Evolutionary conservation across 2,888 invertebrate genomes (phyloP).

Genomic region (Augiades crinisus): DNA sequence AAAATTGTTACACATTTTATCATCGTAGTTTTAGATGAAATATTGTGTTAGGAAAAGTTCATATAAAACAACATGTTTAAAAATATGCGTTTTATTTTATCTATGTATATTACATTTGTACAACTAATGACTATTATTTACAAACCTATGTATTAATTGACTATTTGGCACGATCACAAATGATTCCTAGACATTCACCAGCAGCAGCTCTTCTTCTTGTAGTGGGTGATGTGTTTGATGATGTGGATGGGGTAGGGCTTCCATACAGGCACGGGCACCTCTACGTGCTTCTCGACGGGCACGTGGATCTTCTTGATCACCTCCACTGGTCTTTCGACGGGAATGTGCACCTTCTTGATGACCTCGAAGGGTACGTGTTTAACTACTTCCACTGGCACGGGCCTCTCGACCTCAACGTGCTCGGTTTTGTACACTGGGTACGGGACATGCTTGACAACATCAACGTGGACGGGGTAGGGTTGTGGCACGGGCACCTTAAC

Average conservation of each 20-base stretch:
- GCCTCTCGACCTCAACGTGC: constrained; percentile 68
- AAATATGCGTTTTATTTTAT: constrained; percentile 43
- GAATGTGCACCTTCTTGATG: constrained; percentile 65
- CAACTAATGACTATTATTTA: constrained; percentile 77
- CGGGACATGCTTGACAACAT: constrained; percentile 69
- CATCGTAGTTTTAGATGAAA: too few species aligned
- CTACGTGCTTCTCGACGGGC: constrained; percentile 67
- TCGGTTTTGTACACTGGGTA: constrained; percentile 72
- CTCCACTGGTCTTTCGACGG: constrained; percentile 69
- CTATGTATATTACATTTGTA: constrained; percentile 43
- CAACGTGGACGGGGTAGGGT: constrained; percentile 71
- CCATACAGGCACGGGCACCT: constrained; percentile 71
- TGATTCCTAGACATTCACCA: constrained; percentile 52
- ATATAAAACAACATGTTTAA: constrained; percentile 33
- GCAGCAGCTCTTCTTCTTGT: constrained; percentile 73
- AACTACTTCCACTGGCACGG: constrained; percentile 66
- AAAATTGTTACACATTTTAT: too few species aligned
- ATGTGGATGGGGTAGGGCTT: constrained; percentile 74
- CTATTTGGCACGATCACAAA: constrained; percentile 74
- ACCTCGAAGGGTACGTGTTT: constrained; percentile 68
- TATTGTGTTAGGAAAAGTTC: too few species aligned
- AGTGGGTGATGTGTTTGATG: constrained; percentile 75
- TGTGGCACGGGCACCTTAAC: constrained; percentile 70
- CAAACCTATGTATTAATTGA: constrained; percentile 55
- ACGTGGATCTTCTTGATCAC: constrained; percentile 71